Evolutionary conservation across 1,140 invertebrate genomes (phyloP), one percentile per base, ranked within the genome.

Genomic region (Oreohelix idahoensis): DNA sequence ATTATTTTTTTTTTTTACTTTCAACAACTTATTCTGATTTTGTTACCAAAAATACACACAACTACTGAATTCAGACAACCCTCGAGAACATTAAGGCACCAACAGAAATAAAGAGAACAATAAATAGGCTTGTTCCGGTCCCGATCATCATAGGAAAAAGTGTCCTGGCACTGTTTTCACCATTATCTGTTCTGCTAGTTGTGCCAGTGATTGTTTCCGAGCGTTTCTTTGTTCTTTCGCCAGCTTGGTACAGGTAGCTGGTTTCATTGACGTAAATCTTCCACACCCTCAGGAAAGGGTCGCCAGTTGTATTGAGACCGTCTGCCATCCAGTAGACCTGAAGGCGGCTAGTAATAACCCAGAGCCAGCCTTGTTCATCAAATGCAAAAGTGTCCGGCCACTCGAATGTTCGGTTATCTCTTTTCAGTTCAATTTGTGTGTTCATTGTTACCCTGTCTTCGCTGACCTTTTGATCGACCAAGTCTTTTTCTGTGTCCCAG

Each of bases 361-460:
- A 88, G 42, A 88, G 80, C 45, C 83, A 84, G 2, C 87, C 86
- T 39, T 75, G n/a, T 58, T 83, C 78, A 75, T 88, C 86, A 39
- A 83, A 81, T 8, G 78, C 86, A 17, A 87, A 81, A 10, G 84
- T 84, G 76, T 88, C 86, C 0, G 83, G 83, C 86, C 86, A 88
- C 29, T 84, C 79, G 84, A 86, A 85, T 5, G 76, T 76, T 75
- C 74, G 79, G 73, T 84, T 77, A 35, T 83, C 81, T 0, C 35
- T 32, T 0, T 74, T 69, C 36, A 85, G 8, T 13, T 45, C n/a
- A 1, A 39, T 29, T 10, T 85, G 80, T n/a, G 80, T 77, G 35
- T 79, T 84, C 84, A 86, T 84, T 32, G 39, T 84, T 17, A 84
- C 87, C 20, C 81, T 66, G 1, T 53, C 85, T 13, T 79, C 79